Base-by-base conservation (phyloP, 2,888 invertebrate species). In the Brachylomia viminalis region DNA sequence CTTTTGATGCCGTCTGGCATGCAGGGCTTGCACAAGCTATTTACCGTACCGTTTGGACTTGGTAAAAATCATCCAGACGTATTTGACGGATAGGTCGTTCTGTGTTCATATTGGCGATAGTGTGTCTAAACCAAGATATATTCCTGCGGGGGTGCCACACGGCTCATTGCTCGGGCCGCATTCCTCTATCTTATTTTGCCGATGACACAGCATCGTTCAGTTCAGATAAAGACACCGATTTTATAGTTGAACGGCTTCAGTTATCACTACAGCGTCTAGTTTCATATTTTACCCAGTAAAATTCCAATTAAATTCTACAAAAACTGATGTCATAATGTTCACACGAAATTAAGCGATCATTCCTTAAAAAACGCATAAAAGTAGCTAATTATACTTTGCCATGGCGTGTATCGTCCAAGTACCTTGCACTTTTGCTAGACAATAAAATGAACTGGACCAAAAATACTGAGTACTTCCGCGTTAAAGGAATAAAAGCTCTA, bases 381-480 rank as follows among this genome's bases (percentile, higher is more conserved):
- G n/a, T n/a, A n/a, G n/a, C n/a, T n/a, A n/a, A n/a, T n/a, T n/a
- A n/a, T n/a, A n/a, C 23, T 52, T 52, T 23, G 52, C 52, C 10
- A 52, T 52, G 11, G 52, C 23, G 52, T 52, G 52, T 23, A 10
- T 23, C 23, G 4, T 11, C 59, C 20, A 59, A 59, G 59, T 30
- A 33, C 33, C 59, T 33, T 38, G 38, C 15, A 15, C 38, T 38
- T 15, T 15, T 62, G 13, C 23, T 38, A n/a, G 61, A 62, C 8
- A 62, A 62, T 42, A 62, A 62, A 62, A 62, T 62, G 15, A 62
- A 42, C 42, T 42, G 64, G 64, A 42, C 27, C 45, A 45, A 45
- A 64, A 64, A 64, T 45, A 64, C 42, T 10, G 42, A 62, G 42
- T 42, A 62, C n/a, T 62, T 62, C 42, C 62, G 62, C 42, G 8